Evolutionary conservation across 30 jellyfish, hydroid and myxozoan genomes (phyloP), one percentile per base, ranked within the genome.

Genomic region (Chrysaora quinquecirrha): DNA sequence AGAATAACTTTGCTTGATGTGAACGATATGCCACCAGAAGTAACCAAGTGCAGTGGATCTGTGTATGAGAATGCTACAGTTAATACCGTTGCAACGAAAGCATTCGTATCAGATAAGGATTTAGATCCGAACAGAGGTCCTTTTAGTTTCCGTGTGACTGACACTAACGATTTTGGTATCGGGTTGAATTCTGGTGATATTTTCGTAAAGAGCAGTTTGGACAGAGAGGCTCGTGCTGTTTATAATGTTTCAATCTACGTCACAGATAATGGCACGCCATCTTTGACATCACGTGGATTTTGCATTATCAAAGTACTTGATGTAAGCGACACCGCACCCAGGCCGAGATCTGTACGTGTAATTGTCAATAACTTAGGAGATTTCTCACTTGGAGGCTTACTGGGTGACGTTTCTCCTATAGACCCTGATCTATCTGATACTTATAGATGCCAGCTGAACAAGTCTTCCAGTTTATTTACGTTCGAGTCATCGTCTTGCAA

Each of bases 331-430:
- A 82, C 61, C 34, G 30, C 18, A 14, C 95, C 96, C 3, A 52
- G 34, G 64, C 54, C 75, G 31, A 80, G 98, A 27, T 43, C 76
- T 35, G 89, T 79, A 10, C 31, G 61, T 1, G 69, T 91, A 20
- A 85, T 85, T 3, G 83, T 78, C 31, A 85, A 85, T 68, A 34
- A 18, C 19, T 65, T 76, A 24, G 88, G 84, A 24, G n/a, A 56
- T 19, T 34, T 0, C 34, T 60, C 64, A 9, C 75, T 86, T 27
- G 90, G 90, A 0, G 89, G 95, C 30, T 34, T 61, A 0, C 50
- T 91, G 28, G 98, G 98, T 6, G 95, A 85, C 82, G 14, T 91
- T 22, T 91, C 98, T 2, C 98, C 98, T 1, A 71, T 58, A 30
- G 98, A 91, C 64, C 66, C 88, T 10, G 98, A 91, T 77, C 43